Conservation (phyloP, 1,140 invertebrate species). For the Drosophila lowei region DNA sequence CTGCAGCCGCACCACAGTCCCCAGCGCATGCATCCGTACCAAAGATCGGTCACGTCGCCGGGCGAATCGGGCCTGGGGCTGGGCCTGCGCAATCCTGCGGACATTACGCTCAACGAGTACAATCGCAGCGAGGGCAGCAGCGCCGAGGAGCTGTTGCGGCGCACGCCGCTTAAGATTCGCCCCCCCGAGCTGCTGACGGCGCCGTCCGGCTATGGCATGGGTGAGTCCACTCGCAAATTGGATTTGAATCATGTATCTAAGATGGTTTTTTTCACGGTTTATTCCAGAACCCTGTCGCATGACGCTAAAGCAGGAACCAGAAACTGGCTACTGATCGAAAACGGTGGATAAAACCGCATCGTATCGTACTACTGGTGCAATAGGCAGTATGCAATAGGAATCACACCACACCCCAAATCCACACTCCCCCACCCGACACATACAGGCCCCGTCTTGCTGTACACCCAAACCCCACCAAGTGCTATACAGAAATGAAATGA, state of each 20-base stretch:
- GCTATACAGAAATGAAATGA: conserved; percentile 38
- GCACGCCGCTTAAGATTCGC: conserved; percentile 70
- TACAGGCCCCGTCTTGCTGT: conserved; percentile 67
- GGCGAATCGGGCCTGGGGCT: conserved; percentile 49
- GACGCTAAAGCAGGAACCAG: conserved; percentile 81
- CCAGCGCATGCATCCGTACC: conserved; percentile 79
- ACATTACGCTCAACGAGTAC: conserved; percentile 81
- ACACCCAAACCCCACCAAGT: conserved; percentile 35
- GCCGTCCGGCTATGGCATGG: conserved; percentile 52
- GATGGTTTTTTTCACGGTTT: not conserved
- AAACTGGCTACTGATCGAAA: conserved; percentile 72
- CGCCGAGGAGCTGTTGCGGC: conserved; percentile 71
- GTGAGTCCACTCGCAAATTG: conserved; percentile 20
- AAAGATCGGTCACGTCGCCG: conserved; percentile 63
- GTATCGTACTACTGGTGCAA: conserved; percentile 45
- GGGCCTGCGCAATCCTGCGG: conserved; percentile 71
- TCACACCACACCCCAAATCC: conserved; percentile 1
- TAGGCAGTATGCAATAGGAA: conserved; percentile 42
- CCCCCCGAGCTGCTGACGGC: conserved; percentile 57
- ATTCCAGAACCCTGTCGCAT: conserved; percentile 71
- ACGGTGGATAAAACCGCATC: no score
- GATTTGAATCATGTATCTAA: not conserved
- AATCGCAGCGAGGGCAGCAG: conserved; percentile 70
- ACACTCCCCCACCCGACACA: conserved; percentile 15
- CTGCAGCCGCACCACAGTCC: conserved; percentile 56